Conservation (phyloP, 2,113 vertebrate species). For the Sciurus niger region DNA sequence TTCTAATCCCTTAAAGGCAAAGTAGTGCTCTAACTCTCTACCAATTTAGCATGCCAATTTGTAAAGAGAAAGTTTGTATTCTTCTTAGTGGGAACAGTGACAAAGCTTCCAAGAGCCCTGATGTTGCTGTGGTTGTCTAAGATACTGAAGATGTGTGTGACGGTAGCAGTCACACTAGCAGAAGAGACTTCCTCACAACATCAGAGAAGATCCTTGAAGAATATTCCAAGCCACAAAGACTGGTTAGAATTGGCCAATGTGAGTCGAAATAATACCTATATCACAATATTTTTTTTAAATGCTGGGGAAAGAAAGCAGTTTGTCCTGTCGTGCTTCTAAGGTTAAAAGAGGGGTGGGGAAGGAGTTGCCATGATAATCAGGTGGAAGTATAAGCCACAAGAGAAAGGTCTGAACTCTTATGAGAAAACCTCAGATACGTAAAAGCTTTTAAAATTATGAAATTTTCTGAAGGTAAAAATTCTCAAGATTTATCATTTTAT, state of each 20-base stretch:
- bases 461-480: not conserved
- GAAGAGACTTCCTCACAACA: not conserved
- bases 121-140: not conserved
- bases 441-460: not conserved
- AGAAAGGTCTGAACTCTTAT: not conserved
- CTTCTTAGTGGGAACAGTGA: not conserved
- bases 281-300: not conserved
- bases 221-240: not conserved
- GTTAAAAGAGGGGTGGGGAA: not conserved
- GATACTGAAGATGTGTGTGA: not conserved
- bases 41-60: not conserved
- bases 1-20: slow-evolving; percentile 1
- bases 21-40: not conserved
- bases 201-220: not conserved
- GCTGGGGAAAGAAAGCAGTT: not conserved
- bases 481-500: not conserved
- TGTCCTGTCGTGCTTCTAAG: not conserved
- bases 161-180: not conserved
- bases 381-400: not conserved
- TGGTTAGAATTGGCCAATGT: not conserved
- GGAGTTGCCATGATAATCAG: not conserved
- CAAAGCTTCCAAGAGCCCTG: not conserved
- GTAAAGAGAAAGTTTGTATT: not conserved
- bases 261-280: not conserved
- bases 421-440: not conserved